Percentiles rank a stretch among this genome's conserved stretches.
Evolutionary conservation across 2,113 vertebrate genomes (phyloP).

Genomic region (Saccopteryx bilineata): DNA sequence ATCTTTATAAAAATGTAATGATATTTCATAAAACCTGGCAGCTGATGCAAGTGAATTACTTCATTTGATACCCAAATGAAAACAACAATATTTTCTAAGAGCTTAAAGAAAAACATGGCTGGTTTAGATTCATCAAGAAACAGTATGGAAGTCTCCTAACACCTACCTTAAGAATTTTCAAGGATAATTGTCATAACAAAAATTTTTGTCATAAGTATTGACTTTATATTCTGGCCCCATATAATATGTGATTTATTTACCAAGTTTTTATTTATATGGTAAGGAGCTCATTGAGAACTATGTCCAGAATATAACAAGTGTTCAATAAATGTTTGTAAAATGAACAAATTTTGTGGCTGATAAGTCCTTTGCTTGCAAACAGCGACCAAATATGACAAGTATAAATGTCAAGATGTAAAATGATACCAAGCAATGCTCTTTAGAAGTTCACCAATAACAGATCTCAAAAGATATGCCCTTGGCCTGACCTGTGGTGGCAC

Average conservation of each 20-base stretch:
- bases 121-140: neutral
- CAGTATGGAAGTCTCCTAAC: neutral
- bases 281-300: neutral
- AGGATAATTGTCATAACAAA: neutral
- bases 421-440: neutral
- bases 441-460: neutral
- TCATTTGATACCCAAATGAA: neutral
- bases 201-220: neutral
- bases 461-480: neutral
- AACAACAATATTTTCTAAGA: neutral
- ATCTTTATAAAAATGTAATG: neutral
- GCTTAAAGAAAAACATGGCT: neutral
- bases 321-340: slow-evolving; percentile 38
- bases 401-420: neutral
- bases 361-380: neutral
- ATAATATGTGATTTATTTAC: neutral
- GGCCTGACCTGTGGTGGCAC: no score
- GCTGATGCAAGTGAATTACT: neutral
- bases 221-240: neutral
- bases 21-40: neutral
- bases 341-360: neutral
- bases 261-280: neutral
- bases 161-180: neutral
- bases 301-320: neutral
- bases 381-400: neutral